Evolutionary conservation across 2,113 vertebrate species (phyloP).

Genomic region (Poeciliopsis retropinna): DNA sequence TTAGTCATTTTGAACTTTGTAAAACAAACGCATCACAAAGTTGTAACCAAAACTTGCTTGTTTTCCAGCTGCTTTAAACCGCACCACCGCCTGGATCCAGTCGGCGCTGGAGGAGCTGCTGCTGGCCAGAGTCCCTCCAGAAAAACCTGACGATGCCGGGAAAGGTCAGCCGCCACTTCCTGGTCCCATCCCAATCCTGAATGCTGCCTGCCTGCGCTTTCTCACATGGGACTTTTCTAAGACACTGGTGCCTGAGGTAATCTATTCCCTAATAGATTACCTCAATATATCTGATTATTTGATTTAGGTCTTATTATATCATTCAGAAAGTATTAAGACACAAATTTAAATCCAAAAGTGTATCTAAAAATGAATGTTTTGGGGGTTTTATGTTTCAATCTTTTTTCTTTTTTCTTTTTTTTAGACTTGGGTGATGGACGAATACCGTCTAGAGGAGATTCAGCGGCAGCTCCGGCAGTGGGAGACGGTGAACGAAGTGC

Average conservation of each 20-base stretch:
- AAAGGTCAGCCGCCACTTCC: conserved; percentile 72
- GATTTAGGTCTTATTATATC: neutral
- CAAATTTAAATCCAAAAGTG: neutral
- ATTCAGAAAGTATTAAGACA: too few species aligned
- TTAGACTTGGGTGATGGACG: conserved; percentile 89
- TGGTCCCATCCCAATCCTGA: conserved; percentile 87
- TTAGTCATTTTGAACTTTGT: neutral
- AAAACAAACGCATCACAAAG: neutral
- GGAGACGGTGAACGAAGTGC: conserved; percentile 86
- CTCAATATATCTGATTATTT: neutral
- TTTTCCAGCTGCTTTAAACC: conserved; percentile 84
- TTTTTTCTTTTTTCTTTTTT: neutral
- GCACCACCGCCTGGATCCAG: conserved; percentile 91
- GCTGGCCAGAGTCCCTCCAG: conserved; percentile 63
- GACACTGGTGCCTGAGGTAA: conserved; percentile 88
- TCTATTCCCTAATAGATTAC: neutral
- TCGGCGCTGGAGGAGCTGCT: conserved; percentile 84
- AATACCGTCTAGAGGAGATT: conserved; percentile 86
- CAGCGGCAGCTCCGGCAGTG: conserved; percentile 84
- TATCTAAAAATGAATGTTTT: neutral
- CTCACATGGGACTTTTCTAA: conserved; percentile 85
- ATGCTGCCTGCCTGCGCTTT: conserved; percentile 86
- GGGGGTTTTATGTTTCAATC: neutral
- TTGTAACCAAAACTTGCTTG: neutral
- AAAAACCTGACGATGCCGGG: conserved; percentile 63